A percentile compares a stretch with the other conserved stretches of the same genome.
These are phyloP conservation scores for Epinephelus lanceolatus DNA, from an alignment of 2,113 vertebrate species.

Conservation along the genomic window DNA sequence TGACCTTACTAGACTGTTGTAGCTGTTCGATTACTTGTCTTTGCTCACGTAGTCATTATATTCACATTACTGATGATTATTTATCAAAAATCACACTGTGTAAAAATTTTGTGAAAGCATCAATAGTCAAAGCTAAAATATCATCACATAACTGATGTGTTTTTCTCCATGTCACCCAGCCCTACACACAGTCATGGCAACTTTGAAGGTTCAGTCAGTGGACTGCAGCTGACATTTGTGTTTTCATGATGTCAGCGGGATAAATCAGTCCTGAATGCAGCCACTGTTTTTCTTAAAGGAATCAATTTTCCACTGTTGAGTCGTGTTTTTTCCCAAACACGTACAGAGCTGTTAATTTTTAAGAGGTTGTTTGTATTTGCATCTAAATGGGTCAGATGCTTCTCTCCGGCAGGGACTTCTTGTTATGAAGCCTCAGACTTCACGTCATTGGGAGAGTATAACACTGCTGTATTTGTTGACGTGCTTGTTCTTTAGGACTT, in stretches of 20 bases:
- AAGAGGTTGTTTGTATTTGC: background rate
- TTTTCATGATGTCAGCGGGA: slow-evolving; percentile 1
- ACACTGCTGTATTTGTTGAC: background rate
- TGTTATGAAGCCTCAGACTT: background rate
- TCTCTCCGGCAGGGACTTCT: background rate
- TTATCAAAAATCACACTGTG: no score
- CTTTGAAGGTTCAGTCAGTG: background rate
- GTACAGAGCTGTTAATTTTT: background rate
- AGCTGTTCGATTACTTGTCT: no score
- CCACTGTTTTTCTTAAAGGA: slow-evolving; percentile 8
- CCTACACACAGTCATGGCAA: background rate
- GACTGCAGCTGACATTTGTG: background rate
- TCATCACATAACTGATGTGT: background rate
- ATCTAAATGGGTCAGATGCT: background rate
- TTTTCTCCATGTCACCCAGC: no score
- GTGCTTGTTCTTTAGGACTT: background rate
- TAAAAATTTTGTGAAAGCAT: no score
- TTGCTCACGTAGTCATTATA: no score
- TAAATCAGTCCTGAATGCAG: slow-evolving; percentile 22
- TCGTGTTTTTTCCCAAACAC: background rate
- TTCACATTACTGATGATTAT: no score
- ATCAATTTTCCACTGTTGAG: background rate
- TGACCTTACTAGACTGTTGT: no score
- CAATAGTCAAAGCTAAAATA: no score
- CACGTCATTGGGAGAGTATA: background rate